A percentile compares a stretch with the other conserved stretches of the same genome.
These are phyloP conservation scores for Tapirus indicus DNA, from an alignment of 2,797 vertebrate genomes.

Conservation along the genomic window DNA sequence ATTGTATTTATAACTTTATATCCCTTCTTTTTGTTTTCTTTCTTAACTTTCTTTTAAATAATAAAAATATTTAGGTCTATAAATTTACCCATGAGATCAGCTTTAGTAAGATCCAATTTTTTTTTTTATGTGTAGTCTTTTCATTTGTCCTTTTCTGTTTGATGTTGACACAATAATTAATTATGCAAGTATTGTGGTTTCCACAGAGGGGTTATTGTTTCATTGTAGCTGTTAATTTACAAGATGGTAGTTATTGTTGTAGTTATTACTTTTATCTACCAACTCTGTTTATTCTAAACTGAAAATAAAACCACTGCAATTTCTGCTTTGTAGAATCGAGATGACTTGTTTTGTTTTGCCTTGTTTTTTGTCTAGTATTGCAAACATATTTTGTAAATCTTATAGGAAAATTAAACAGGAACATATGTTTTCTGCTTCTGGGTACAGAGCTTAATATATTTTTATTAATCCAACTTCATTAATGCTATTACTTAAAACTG, in stretches of 20 bases:
- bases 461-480: neutral
- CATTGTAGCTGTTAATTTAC: neutral
- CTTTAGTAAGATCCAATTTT: neutral
- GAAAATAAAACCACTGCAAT: neutral
- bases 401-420: neutral
- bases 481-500: constrained; percentile 26
- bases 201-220: neutral
- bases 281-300: neutral
- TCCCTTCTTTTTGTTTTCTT: neutral
- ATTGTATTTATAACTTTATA: neutral
- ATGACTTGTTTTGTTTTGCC: neutral
- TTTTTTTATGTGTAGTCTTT: neutral
- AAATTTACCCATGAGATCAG: neutral
- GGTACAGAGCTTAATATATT: neutral
- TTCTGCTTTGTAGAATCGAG: neutral
- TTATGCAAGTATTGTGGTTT: neutral
- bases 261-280: neutral
- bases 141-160: neutral
- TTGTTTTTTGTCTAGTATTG: neutral
- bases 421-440: neutral
- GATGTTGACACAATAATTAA: neutral
- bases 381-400: neutral
- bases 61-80: neutral
- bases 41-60: neutral
- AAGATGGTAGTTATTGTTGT: neutral